A percentile compares a stretch with the other conserved stretches of the same genome.
These are phyloP conservation scores for Lasius fuliginosus DNA, from an alignment of 2,888 invertebrate species.

Conservation along the genomic window DNA sequence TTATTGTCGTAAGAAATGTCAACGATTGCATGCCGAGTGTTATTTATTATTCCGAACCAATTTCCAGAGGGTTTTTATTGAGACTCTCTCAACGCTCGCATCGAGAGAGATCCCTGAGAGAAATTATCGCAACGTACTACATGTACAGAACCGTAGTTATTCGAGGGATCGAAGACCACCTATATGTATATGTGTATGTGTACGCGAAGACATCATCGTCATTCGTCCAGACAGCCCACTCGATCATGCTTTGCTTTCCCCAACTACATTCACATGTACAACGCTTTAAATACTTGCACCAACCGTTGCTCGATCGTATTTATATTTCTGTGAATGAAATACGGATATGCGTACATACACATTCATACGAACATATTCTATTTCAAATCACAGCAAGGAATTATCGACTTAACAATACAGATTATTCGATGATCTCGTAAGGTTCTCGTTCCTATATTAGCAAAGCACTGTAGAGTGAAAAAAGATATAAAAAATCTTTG, in stretches of 20 bases:
- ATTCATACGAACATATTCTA: neutral
- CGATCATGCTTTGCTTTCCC: conserved; percentile 53
- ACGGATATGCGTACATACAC: neutral
- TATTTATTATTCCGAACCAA: conserved; percentile 50
- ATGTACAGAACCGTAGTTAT: neutral
- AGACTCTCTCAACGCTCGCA: conserved; percentile 21
- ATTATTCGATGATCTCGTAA: neutral
- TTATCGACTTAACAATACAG: conserved; percentile 16
- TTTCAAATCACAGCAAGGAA: neutral
- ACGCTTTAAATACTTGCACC: conserved; percentile 10
- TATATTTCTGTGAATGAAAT: conserved; percentile 26
- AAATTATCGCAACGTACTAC: conserved; percentile 33
- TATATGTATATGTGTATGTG: neutral
- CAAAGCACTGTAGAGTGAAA: neutral
- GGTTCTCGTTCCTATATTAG: neutral
- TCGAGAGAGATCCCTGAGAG: conserved; percentile 17
- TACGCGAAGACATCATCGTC: conserved; percentile 40
- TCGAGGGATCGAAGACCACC: conserved; percentile 17
- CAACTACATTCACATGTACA: conserved; percentile 35
- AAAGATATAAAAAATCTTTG: neutral
- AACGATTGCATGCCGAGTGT: conserved; percentile 20
- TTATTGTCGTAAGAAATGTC: conserved; percentile 45
- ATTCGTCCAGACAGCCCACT: conserved; percentile 43
- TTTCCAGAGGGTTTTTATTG: conserved; percentile 44
- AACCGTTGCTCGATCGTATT: conserved; percentile 24